Base-by-base conservation (phyloP, 2,113 vertebrate genomes). In the Verasper variegatus region DNA sequence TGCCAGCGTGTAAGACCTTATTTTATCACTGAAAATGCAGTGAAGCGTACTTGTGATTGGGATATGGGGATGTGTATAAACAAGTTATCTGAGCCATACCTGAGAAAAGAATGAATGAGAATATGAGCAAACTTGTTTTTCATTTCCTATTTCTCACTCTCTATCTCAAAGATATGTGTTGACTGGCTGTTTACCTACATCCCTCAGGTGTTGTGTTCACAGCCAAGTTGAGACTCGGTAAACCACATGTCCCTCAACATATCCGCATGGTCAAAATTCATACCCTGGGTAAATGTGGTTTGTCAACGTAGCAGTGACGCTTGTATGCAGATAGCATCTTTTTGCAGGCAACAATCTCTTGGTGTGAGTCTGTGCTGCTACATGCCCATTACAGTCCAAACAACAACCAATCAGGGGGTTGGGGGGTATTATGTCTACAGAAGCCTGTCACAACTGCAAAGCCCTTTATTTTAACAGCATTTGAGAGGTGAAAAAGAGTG, bases 261-360 rank as follows among this genome's bases (percentile, higher is more conserved):
- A 86, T 82, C 76, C 68, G 75, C 80, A 81, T 71, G 80, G 79
- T 83, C 84, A 89, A 81, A 79, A 80, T 78, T 90, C 78, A 76
- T 84, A 85, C 71, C 37, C 58, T 64, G 55, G 54, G 56, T 71
- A 76, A 66, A 76, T 65, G 74, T 59, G 62, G 31, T 80, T 76
- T 82, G 75, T 79, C 58, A 81, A 45, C 73, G 24, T 47, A 57
- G 64, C 59, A 72, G 78, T 51, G 56, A 85, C 78, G 75, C 74
- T 75, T 63, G 27, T 31, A 71, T 58, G 61, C 31, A 87, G 91
- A 94, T 93, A 88, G 57, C 69, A 92, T 90, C 86, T 89, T 81
- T 23, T 92, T 90, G 91, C 88, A 78, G 93, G 92, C 56, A 69
- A 86, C 69, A 56, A 67, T 86, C 80, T 80, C 86, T 84, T 83